Evolutionary conservation across 2,113 vertebrate genomes (phyloP), one percentile per base, ranked within the genome.

Genomic region (Erpornis zantholeuca): DNA sequence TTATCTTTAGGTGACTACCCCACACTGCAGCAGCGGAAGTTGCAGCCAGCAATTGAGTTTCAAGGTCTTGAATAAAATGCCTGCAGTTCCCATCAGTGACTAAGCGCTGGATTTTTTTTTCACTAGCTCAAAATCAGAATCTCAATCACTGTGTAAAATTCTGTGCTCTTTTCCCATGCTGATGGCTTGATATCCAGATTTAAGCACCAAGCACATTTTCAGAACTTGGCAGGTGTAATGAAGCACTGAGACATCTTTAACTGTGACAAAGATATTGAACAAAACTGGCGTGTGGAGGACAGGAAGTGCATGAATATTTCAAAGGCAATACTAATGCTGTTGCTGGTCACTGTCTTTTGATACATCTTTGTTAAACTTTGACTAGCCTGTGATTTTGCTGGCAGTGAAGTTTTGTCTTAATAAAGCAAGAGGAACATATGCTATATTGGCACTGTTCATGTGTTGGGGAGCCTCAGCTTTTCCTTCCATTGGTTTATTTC

Each of bases 311-410:
- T 64, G 50, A 94, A 52, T 77, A 87, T 86, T 90, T 65, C 64
- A 76, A 53, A 90, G 40, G 20, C 85, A 94, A 54, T 87, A 28
- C 12, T 50, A 50, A 61, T 40, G 29, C 53, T 82, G 25, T 63
- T 95, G 54, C 42, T 95, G 72, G 63, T 95, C 44, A 42, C 72
- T 80, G 66, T 69, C 61, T 91, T 92, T 96, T 92, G 61, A 79
- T 73, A 75, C 33, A 28, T 88, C 64, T 95, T 96, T 96, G 77
- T 93, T 83, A 85, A 90, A 93, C 19, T 81, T 82, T 90, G 92
- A 88, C 83, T 91, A 92, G 88, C 17, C 56, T 86, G 80, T 90
- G 78, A 91, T 95, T 92, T 92, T 88, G 53, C 53, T 92, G 91
- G 77, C 69, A 92, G 50, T 53, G 45, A 93, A 76, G 22, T 33